Base-by-base conservation (phyloP, 2,113 vertebrate genomes). In the Barnardius zonarius region DNA sequence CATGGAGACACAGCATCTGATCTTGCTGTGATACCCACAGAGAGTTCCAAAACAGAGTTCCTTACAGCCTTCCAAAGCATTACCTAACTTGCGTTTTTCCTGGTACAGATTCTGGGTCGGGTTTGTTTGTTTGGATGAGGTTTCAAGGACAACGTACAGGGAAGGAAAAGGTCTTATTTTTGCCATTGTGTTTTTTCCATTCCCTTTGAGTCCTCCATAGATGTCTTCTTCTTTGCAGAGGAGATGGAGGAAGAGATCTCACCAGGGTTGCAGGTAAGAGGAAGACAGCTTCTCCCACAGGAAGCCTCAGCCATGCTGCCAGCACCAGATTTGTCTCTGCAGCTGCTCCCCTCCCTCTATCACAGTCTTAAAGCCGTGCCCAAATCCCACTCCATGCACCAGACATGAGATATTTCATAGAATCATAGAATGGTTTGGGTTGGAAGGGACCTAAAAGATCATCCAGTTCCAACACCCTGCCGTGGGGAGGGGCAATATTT, bases 1-100 rank as follows among this genome's bases (percentile, higher is more conserved):
- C 51, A 44, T 5, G 24, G 89, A 95, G 91, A 85, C 81, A 72
- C 24, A 93, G 91, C 91, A 93, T 93, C 93, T 97, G 95, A 97
- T 90, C 93, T 80, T 0, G 11, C 94, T 91, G 95, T 19, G 92
- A 59, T 92, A 51, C 31, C 88, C 79, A 78, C 61, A 93, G 61
- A 88, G 46, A 57, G 83, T 73, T 96, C 73, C 35, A 62, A 63
- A 85, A 48, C 57, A 83, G 39, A 90, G 88, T 43, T 89, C 55
- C 66, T 84, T n/a, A 18, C 69, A 75, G 11, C 41, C n/a, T 91
- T 96, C 93, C 86, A 93, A 97, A 91, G 52, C 81, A 93, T 96
- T 82, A 93, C 79, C 79, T 94, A 95, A 92, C 83, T 55, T 59
- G 30, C 35, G 37, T n/a, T 83, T 86, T 70, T 54, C 44, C 43